Percentiles rank a stretch among this genome's conserved stretches.
phyloP scores from a whole-genome alignment of 2,888 invertebrate species.

The Poecilus cupreus region DNA sequence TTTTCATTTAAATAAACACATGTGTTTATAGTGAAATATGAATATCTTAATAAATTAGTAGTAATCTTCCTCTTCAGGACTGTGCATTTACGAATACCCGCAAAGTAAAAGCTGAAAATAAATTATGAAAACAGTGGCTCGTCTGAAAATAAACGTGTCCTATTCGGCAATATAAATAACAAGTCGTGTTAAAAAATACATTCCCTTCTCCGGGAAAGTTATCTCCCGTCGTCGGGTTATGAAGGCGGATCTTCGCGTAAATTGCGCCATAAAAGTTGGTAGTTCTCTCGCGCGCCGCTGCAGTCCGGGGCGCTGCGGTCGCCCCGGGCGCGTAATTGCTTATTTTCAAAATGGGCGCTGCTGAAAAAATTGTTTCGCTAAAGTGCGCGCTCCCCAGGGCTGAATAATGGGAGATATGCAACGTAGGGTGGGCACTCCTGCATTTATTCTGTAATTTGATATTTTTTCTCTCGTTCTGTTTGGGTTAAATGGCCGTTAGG shows the following conservation, averaged over 20 bases:
- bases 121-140: no score
- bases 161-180: slow-evolving; percentile 13
- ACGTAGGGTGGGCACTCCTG: not conserved
- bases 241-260: slow-evolving; percentile 16
- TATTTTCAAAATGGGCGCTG: slow-evolving; percentile 38
- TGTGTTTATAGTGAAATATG: no score
- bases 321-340: slow-evolving; percentile 38
- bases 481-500: slow-evolving; percentile 28
- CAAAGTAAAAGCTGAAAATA: no score
- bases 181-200: not conserved
- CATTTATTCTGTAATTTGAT: slow-evolving; percentile 31
- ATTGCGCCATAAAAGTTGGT: slow-evolving; percentile 13
- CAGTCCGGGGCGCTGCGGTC: slow-evolving; percentile 26
- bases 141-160: no score
- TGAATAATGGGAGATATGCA: slow-evolving; percentile 24
- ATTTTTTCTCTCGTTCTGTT: slow-evolving; percentile 31
- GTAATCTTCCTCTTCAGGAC: no score
- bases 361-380: slow-evolving; percentile 40
- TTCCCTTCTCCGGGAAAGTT: not conserved
- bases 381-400: slow-evolving; percentile 5
- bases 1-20: no score
- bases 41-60: no score
- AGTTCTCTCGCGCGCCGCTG: not conserved
- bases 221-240: slow-evolving; percentile 41
- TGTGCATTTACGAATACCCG: no score